These are phyloP conservation scores for Dendrolimus kikuchii DNA, from an alignment of 1,140 invertebrate genomes.

Conservation along the genomic window DNA sequence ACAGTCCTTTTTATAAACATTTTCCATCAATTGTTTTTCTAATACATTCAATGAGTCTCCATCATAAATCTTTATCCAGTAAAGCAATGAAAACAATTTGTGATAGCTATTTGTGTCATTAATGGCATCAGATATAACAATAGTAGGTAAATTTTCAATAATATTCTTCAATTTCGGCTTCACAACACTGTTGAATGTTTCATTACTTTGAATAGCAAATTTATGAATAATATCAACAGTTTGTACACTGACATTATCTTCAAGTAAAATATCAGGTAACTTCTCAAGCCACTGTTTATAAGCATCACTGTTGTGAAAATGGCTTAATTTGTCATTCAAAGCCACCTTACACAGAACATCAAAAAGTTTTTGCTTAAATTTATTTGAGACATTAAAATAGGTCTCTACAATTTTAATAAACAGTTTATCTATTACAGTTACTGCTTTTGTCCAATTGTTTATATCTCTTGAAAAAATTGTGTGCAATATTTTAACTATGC, in stretches of 20 bases:
- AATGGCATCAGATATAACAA: constrained; percentile 42
- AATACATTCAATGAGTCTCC: constrained; percentile 54
- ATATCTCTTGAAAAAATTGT: constrained; percentile 50
- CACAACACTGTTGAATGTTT: constrained; percentile 50
- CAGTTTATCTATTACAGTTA: constrained; percentile 41
- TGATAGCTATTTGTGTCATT: constrained; percentile 34
- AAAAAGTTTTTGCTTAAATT: constrained; percentile 59
- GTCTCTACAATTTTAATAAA: constrained; percentile 58
- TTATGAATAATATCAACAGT: constrained; percentile 60
- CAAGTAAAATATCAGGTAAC: constrained; percentile 63
- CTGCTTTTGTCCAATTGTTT: constrained; percentile 47
- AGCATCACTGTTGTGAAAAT: constrained; percentile 46
- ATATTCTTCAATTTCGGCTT: constrained; percentile 50
- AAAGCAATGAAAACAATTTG: constrained; percentile 59
- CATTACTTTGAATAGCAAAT: constrained; percentile 60
- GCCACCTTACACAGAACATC: constrained; percentile 60
- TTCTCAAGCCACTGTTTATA: constrained; percentile 62
- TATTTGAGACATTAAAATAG: constrained; percentile 49
- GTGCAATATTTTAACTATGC: constrained; percentile 53
- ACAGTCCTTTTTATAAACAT: constrained; percentile 44
- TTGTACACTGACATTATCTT: constrained; percentile 42
- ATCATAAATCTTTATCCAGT: constrained; percentile 64
- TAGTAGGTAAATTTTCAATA: constrained; percentile 58
- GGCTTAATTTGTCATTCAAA: constrained; percentile 48
- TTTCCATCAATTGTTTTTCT: constrained; percentile 53